phyloP scores from a whole-genome alignment of 2,888 invertebrate species.

The Drosophila rubida region DNA sequence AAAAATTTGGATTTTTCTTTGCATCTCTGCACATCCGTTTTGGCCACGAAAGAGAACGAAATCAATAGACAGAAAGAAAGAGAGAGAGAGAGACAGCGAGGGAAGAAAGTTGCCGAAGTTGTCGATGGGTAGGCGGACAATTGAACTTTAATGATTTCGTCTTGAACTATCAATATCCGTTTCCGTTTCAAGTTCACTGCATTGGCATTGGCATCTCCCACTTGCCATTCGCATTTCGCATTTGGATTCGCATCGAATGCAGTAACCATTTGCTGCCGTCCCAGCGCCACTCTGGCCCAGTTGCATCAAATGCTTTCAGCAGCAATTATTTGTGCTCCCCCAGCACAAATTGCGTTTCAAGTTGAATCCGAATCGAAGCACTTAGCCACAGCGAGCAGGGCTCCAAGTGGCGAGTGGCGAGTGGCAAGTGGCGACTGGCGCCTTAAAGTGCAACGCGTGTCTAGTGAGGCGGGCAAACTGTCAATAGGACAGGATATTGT shows the following conservation, averaged over 20 bases:
- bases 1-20: slow-evolving; percentile 23
- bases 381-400: slow-evolving; percentile 50
- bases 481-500: slow-evolving; percentile 67
- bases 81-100: slow-evolving; percentile 7
- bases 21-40: slow-evolving; percentile 29
- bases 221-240: slow-evolving; percentile 27
- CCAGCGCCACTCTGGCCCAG: slow-evolving; percentile 37
- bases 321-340: slow-evolving; percentile 74
- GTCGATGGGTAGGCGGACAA: slow-evolving; percentile 50
- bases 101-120: slow-evolving; percentile 9
- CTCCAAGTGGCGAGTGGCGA: no score
- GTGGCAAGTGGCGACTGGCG: slow-evolving; percentile 42
- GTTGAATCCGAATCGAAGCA: slow-evolving; percentile 62
- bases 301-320: slow-evolving; percentile 75
- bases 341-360: slow-evolving; percentile 73
- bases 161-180: slow-evolving; percentile 83
- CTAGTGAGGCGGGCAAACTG: slow-evolving; percentile 51
- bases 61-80: no score
- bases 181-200: slow-evolving; percentile 80
- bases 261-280: slow-evolving; percentile 31
- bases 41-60: background rate
- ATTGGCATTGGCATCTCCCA: slow-evolving; percentile 48
- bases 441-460: slow-evolving; percentile 64
- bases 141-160: slow-evolving; percentile 80
- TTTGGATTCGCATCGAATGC: slow-evolving; percentile 28